Evolutionary conservation across 2,888 invertebrate species (phyloP), one percentile per base, ranked within the genome.

Genomic region (Eutolmus rufibarbis): DNA sequence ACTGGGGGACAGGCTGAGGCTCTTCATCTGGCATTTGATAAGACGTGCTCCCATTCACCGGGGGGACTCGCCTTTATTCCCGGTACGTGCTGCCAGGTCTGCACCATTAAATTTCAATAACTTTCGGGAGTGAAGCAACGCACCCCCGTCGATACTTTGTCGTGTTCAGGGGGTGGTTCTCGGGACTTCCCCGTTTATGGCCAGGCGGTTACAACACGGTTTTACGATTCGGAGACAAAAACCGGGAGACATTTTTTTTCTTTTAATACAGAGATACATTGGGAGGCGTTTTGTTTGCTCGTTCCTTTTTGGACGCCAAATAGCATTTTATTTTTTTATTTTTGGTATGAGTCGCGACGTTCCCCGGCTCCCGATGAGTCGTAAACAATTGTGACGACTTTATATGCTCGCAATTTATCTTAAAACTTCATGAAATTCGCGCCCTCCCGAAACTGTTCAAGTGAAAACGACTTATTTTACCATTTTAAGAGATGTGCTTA

Each of bases 91-190:
- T 74, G 46, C 43, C 85, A 85, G 85, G 85, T 85, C 74, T 74
- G 28, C 51, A 74, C 85, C 74, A 74, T 85, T 85, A 85, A 85
- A 85, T 85, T 85, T 85, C 85, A 85, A 85, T 85, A 85, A 85
- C 74, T 85, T 43, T 43, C 43, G 85, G 43, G 23, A 66, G 74
- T 85, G 74, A 19, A 85, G 46, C 43, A 85, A 19, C 40, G 85
- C 34, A 28, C 74, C 40, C 7, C 51, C 66, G 19, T 9, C 28
- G 12, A 74, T 85, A 85, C 84, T 74, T 85, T 85, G 85, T 85
- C 28, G 85, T n/a, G 23, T 74, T 43, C n/a, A 1, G 14, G 8
- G 57, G 34, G 82, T 31, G 28, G 74, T 85, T 85, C 46, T 74
- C 74, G 31, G 43, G 66, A 4, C 12, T 57, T 37, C 82, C 23